Base-by-base conservation (phyloP, 2,888 invertebrate species). In the Didymodactylos carnosus region DNA sequence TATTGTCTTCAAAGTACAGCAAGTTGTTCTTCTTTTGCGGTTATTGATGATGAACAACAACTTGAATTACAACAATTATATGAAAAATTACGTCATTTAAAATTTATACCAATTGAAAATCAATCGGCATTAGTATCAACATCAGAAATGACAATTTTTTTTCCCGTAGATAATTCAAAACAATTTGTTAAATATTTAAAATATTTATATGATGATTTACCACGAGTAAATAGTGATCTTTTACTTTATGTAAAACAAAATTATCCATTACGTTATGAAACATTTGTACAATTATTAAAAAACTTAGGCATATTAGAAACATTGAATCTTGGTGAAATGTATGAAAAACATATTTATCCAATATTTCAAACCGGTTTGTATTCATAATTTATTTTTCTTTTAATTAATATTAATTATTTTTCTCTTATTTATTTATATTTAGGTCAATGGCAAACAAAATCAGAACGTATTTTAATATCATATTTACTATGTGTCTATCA, bases 101-200 rank as follows among this genome's bases (percentile, higher is more conserved):
- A 77, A 39, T 79, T 81, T 51, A 78, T 82, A 35, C 81, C 81
- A 0, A 78, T 82, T 39, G 77, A 79, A n/a, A 77, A 77, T 71
- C 78, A 79, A 4, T 72, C 78, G 25, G 76, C 80, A 69, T 78
- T 80, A 6, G 76, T 79, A 4, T 70, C 80, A 23, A 75, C 77
- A 3, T 78, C 78, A 14, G 77, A 77, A 16, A 78, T 80, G 3
- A 79, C 81, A 1, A 81, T 82, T 77, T 79, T 80, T 72, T 72
- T 62, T 35, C 40, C 53, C n/a, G 72, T 62, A 7, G 13, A 7
- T 23, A 39, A 39, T 41, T 39, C 29, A 25, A 35, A 40, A n/a
- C 23, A 51, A 27, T 7, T 51, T 49, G 27, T 53, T 27, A 2
- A 41, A 72, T 62, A 72, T n/a, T 53, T 53, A 23, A 19, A 62